phyloP scores from a whole-genome alignment of 2,113 vertebrate species.

The Agelaius phoeniceus region DNA sequence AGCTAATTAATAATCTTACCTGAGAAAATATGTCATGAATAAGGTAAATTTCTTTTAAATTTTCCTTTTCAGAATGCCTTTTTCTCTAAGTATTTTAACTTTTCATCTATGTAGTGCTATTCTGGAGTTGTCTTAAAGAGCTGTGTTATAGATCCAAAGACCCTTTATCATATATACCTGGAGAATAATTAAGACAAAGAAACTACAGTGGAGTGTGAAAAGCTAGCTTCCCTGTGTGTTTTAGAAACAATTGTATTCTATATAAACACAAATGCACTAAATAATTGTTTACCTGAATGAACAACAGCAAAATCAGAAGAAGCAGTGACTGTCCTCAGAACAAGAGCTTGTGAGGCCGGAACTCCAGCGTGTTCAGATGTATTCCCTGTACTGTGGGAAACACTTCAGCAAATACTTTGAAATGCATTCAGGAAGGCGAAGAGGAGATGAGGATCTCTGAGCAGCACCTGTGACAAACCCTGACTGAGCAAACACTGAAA shows the following conservation, averaged over 20 bases:
- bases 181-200: not conserved
- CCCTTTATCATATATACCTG: not conserved
- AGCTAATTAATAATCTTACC: not conserved
- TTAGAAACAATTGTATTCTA: not conserved
- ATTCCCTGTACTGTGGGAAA: not conserved
- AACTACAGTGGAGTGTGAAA: not conserved
- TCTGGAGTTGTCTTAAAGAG: not conserved
- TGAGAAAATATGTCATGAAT: not conserved
- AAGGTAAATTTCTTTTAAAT: not conserved
- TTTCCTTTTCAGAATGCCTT: not conserved
- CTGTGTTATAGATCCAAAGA: not conserved
- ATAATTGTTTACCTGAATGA: not conserved
- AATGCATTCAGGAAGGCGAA: accelerated
- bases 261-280: not conserved
- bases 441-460: not conserved
- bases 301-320: not conserved
- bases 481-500: not conserved
- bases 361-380: not conserved
- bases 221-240: not conserved
- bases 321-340: accelerated
- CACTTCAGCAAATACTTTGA: not conserved
- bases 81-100: not conserved
- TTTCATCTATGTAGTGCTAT: not conserved
- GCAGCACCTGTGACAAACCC: not conserved
- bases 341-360: not conserved